phyloP scores from a whole-genome alignment of 2,888 invertebrate species.

The Hetaerina titia region DNA sequence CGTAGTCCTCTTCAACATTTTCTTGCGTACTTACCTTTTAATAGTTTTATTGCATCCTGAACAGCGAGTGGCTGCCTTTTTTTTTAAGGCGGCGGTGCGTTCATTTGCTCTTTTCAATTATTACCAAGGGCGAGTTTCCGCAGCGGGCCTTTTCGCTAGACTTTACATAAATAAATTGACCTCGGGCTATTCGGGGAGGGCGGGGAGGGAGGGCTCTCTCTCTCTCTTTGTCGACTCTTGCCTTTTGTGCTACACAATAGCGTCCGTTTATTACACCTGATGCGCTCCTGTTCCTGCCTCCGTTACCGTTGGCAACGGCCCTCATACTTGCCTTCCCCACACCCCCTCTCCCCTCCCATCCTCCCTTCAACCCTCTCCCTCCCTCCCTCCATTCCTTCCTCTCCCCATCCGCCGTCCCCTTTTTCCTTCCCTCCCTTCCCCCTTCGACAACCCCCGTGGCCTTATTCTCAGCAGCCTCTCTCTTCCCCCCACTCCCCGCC shows the following conservation, averaged over 20 bases:
- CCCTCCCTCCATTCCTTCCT: neutral
- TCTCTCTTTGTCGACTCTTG: conserved; percentile 1
- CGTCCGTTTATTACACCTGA: conserved; percentile 21
- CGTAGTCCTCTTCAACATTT: too few relatives aligned
- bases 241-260: neutral
- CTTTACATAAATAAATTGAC: conserved; percentile 22
- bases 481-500: neutral
- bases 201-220: neutral
- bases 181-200: neutral
- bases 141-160: neutral
- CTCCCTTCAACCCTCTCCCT: neutral
- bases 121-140: neutral
- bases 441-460: neutral
- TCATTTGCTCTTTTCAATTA: conserved; percentile 27
- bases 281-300: neutral
- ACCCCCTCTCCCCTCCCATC: neutral
- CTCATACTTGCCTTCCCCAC: neutral
- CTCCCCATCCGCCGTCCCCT: neutral
- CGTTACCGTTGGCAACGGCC: neutral
- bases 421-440: neutral
- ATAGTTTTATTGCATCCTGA: neutral
- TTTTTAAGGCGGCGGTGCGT: neutral
- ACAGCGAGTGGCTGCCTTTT: neutral
- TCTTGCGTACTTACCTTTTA: neutral
- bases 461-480: neutral